Percentiles rank a stretch among this genome's conserved stretches.
Evolutionary conservation across 2,888 invertebrate genomes (phyloP).

Genomic region (Trichogramma dendrolimi): DNA sequence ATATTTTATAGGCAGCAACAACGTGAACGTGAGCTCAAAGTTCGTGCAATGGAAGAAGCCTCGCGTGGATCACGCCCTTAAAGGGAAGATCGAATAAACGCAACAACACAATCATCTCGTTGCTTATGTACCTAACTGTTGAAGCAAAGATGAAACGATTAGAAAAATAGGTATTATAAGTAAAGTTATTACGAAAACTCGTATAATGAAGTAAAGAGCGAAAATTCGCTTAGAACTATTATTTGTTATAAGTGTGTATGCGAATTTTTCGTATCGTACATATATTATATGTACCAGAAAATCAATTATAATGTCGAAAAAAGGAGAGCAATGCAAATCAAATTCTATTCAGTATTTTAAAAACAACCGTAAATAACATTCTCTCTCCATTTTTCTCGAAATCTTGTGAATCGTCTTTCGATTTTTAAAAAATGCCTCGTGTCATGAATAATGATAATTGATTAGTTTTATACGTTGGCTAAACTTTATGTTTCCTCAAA

Average conservation of each 20-base stretch:
- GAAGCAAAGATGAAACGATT: conserved; percentile 20
- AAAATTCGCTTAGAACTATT: conserved; percentile 20
- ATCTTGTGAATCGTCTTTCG: conserved; percentile 27
- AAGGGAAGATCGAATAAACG: conserved; percentile 31
- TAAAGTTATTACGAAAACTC: neutral
- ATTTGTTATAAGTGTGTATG: conserved; percentile 15
- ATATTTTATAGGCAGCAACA: conserved; percentile 64
- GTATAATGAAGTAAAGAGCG: conserved; percentile 15
- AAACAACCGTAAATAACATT: neutral
- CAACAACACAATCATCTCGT: conserved; percentile 19
- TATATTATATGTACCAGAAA: conserved; percentile 6
- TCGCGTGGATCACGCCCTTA: conserved; percentile 67
- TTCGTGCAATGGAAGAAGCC: conserved; percentile 80
- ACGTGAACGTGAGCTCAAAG: conserved; percentile 80
- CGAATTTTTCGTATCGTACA: conserved; percentile 19
- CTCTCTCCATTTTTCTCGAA: conserved; percentile 12
- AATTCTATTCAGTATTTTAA: neutral
- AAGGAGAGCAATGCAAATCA: neutral
- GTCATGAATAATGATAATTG: conserved; percentile 13
- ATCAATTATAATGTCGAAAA: neutral
- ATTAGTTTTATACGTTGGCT: conserved; percentile 26
- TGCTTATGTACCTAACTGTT: conserved; percentile 18
- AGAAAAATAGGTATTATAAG: neutral
- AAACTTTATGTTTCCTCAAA: conserved; percentile 26
- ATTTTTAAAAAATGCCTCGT: conserved; percentile 14